These are phyloP conservation scores for Serripes groenlandicus DNA, from an alignment of 2,888 invertebrate genomes.

Conservation along the genomic window DNA sequence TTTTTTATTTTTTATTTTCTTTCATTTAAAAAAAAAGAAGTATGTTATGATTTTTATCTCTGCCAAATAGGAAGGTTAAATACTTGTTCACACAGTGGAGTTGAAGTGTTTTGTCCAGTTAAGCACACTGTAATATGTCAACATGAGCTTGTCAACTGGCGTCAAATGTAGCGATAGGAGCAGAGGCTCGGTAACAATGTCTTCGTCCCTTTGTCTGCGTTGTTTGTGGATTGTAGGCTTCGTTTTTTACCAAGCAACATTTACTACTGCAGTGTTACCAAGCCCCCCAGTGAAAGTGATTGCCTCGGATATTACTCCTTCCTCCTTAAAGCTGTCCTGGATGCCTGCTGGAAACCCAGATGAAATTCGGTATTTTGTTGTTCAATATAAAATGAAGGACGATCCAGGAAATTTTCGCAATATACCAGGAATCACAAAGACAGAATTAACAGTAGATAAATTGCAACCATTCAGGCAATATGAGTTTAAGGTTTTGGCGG, in stretches of 20 bases:
- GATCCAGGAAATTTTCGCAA: constrained; percentile 91
- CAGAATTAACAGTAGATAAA: constrained; percentile 93
- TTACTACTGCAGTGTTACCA: constrained; percentile 92
- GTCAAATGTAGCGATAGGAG: neutral
- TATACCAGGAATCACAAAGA: constrained; percentile 94
- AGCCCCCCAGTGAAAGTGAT: constrained; percentile 95
- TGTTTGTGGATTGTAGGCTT: constrained; percentile 50
- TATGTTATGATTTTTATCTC: too few species aligned
- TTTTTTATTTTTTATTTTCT: neutral
- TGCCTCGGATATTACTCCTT: constrained; percentile 97
- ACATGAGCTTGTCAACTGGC: constrained; percentile 22
- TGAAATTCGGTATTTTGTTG: constrained; percentile 96
- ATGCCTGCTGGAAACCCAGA: constrained; percentile 89
- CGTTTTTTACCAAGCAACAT: constrained; percentile 58
- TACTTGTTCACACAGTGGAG: constrained; percentile 4
- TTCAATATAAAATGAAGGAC: constrained; percentile 98
- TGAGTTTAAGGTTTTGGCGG: constrained; percentile 98
- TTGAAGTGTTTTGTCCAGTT: constrained; percentile 1
- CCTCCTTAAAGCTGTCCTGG: constrained; percentile 97
- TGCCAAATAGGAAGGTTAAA: too few species aligned
- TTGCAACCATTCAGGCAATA: constrained; percentile 98
- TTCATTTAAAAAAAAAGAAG: too few species aligned
- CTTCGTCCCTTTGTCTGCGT: constrained; percentile 30
- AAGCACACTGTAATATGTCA: constrained; percentile 29
- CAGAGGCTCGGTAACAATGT: constrained; percentile 23